These are phyloP conservation scores for Forbesichthys agassizii DNA, from an alignment of 2,113 vertebrate genomes.

Conservation along the genomic window DNA sequence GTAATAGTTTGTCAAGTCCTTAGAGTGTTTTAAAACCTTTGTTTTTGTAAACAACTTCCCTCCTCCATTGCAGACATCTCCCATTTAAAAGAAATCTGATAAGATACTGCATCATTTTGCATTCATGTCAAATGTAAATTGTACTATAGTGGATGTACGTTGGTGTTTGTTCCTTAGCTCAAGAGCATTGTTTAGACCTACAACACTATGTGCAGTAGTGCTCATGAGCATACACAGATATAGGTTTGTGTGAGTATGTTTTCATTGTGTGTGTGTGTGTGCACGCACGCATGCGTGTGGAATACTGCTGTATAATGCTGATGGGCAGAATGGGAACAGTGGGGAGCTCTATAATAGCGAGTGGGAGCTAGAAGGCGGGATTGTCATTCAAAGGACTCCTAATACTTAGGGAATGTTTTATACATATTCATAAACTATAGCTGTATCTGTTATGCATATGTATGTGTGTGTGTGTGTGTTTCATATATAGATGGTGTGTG, in stretches of 20 bases:
- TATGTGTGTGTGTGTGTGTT: no score
- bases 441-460: no score
- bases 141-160: background rate
- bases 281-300: slow-evolving; percentile 26
- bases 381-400: slow-evolving; percentile 43
- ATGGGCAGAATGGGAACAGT: slow-evolving; percentile 71
- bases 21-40: no score
- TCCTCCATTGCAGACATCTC: no score
- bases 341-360: slow-evolving; percentile 35
- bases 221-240: background rate
- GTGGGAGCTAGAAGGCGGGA: slow-evolving; percentile 21
- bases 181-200: slow-evolving; percentile 33
- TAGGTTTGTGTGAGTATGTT: background rate
- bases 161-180: background rate
- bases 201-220: background rate
- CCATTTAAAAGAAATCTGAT: background rate
- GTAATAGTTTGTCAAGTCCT: no score
- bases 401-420: no score
- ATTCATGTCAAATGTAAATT: background rate
- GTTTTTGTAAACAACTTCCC: no score
- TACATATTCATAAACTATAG: no score
- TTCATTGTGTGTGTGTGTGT: background rate
- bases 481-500: no score
- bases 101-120: background rate
- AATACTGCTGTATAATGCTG: slow-evolving; percentile 67